Conservation (phyloP, 1,140 invertebrate genomes). For the Pomacea maculata region DNA sequence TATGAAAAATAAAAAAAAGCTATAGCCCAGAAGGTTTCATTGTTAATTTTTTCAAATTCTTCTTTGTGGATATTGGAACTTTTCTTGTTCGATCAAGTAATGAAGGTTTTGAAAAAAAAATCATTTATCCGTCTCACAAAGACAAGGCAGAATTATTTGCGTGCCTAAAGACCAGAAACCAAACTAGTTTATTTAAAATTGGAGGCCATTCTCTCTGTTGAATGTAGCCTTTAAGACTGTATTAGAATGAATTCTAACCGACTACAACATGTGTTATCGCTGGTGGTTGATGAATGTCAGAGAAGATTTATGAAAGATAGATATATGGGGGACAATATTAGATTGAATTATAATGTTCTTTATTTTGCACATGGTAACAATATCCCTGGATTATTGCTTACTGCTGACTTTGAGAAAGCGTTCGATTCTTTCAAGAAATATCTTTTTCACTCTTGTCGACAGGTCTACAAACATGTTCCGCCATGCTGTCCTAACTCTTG, state of each 20-base stretch:
- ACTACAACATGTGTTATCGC: background rate
- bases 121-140: background rate
- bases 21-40: no score
- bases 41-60: background rate
- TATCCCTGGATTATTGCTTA: background rate
- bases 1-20: background rate
- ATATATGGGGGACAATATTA: no score
- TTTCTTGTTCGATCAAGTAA: background rate
- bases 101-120: background rate
- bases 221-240: background rate
- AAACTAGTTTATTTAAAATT: background rate
- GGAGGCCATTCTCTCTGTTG: background rate
- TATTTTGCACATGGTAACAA: background rate
- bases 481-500: no score
- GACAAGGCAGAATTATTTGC: background rate
- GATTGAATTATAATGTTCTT: background rate
- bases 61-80: background rate
- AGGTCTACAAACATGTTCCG: no score
- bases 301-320: background rate
- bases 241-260: background rate
- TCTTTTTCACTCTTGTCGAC: no score
- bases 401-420: constrained; percentile 2
- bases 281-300: background rate
- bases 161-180: background rate
- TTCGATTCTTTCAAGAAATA: background rate